Evolutionary conservation across 2,888 invertebrate genomes (phyloP).

Genomic region (Liodrosophila aerea): DNA sequence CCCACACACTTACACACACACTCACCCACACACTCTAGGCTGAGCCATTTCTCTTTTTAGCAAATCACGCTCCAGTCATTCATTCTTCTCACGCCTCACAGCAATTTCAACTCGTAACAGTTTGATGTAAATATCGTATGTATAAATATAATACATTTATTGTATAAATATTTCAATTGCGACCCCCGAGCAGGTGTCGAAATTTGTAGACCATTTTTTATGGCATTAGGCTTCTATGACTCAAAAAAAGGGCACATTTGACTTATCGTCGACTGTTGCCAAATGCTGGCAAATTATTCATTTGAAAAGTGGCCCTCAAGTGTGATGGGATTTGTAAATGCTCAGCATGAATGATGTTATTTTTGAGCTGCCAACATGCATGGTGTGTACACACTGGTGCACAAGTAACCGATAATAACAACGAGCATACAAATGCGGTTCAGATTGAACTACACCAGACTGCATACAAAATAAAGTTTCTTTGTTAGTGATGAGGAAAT

Average conservation of each 20-base stretch:
- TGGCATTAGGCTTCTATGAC: constrained; percentile 6
- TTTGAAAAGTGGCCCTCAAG: constrained; percentile 43
- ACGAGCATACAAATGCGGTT: no score
- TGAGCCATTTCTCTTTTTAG: no score
- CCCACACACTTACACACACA: no score
- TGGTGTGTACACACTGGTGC: neutral
- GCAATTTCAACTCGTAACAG: constrained; percentile 41
- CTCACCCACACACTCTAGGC: neutral
- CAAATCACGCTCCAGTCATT: neutral
- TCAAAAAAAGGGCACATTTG: constrained; percentile 26
- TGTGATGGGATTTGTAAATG: constrained; percentile 35
- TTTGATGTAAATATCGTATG: constrained; percentile 43
- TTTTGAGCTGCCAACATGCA: neutral
- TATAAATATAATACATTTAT: constrained; percentile 12
- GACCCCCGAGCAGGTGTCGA: constrained; percentile 41
- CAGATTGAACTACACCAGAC: no score
- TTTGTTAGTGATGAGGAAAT: no score
- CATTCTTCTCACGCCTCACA: constrained; percentile 1
- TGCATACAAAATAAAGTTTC: no score
- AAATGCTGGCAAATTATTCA: constrained; percentile 46
- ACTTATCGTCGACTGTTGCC: constrained; percentile 30
- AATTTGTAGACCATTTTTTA: constrained; percentile 53
- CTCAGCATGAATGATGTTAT: constrained; percentile 1
- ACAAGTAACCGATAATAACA: no score
- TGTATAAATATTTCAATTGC: constrained; percentile 29